phyloP scores from a whole-genome alignment of 2,113 vertebrate species.

The Okapia johnstoni region DNA sequence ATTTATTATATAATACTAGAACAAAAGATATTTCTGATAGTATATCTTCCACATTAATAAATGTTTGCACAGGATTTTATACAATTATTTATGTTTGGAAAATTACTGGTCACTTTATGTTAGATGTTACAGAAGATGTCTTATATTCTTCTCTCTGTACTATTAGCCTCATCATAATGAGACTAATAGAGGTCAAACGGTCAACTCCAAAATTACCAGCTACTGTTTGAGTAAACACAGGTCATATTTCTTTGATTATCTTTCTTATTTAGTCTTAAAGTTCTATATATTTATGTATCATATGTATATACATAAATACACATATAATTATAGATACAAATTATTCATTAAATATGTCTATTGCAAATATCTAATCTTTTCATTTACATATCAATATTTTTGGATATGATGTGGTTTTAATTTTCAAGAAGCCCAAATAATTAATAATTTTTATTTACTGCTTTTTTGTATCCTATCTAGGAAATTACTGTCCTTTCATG shows the following conservation, averaged over 20 bases:
- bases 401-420: not conserved
- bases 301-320: not conserved
- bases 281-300: not conserved
- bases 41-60: not conserved
- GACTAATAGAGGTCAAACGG: not conserved
- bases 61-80: not conserved
- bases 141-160: not conserved
- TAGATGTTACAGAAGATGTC: not conserved
- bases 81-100: not conserved
- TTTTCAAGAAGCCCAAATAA: not conserved
- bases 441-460: not conserved
- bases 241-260: not conserved
- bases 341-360: not conserved
- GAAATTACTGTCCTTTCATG: not conserved
- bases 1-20: not conserved
- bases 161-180: not conserved
- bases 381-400: not conserved
- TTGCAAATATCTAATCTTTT: not conserved
- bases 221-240: not conserved
- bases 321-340: not conserved
- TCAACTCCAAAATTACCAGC: not conserved
- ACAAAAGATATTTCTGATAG: not conserved
- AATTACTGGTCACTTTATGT: not conserved
- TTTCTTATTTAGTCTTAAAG: not conserved
- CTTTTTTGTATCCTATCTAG: not conserved